Evolutionary conservation across 2,113 vertebrate genomes (phyloP), one percentile per base, ranked within the genome.

Genomic region (Dermatemys mawii): DNA sequence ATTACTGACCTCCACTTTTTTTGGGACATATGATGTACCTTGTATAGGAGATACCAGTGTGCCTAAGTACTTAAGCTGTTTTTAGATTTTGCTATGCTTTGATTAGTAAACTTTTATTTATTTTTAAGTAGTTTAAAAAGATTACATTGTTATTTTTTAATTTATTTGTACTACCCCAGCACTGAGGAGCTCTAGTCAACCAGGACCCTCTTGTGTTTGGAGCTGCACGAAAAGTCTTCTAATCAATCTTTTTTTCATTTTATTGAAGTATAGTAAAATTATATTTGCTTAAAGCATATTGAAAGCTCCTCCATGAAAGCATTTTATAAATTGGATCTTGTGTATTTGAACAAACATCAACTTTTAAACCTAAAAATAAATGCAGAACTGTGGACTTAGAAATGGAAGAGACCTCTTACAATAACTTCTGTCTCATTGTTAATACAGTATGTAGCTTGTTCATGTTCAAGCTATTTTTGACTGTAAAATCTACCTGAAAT

Each of bases 51-150:
- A 11, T 3, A 41, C 0, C 75, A 48, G 21, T 91, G 82, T 91
- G 67, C 49, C 29, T 21, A 83, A 83, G 32, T 92, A 49, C 6
- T 86, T 44, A 87, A 88, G 80, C 22, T n/a, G 51, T 89, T n/a
- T 67, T 67, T 26, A 46, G 22, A 24, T 78, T 46, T 78, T 46
- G 38, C 75, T 48, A 16, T 29, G 22, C 38, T 78, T 48, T 78
- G 75, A 27, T 48, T 78, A 46, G 38, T 76, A 46, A 76, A 41
- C 73, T 46, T 22, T 6, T 76, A 46, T 78, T 48, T 14, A 13
- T 46, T 13, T 76, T 78, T 78, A 27, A 17, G 3, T 78, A 46
- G 27, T 32, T 78, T 41, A 13, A 41, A 27, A 78, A 44, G 22
- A 12, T 29, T 29, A 32, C 27, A 46, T 78, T 32, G 17, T 55